A percentile compares a stretch with the other conserved stretches of the same genome.
Evolutionary conservation across 2,113 vertebrate genomes (phyloP).

Genomic region (Nicator chloris): DNA sequence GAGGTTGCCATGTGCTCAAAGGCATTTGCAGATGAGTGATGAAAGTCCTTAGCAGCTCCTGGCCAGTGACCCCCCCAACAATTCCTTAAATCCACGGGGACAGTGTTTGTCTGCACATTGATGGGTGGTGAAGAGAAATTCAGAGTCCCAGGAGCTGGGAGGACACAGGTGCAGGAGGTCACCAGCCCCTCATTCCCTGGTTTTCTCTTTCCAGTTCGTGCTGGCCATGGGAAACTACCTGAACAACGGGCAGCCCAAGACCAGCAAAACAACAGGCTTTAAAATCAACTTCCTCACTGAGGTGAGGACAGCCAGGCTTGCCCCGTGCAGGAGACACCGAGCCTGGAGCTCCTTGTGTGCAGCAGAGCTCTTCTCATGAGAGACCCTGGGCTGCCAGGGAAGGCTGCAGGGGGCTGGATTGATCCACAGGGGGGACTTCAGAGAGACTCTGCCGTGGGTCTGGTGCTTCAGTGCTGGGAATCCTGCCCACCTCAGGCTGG

Average conservation of each 20-base stretch:
- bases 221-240: slow-evolving; percentile 99
- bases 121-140: not conserved
- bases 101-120: not conserved
- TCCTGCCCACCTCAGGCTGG: not conserved
- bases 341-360: not conserved
- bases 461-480: too few relatives aligned
- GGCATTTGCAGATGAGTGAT: not conserved
- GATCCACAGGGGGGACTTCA: not conserved
- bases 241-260: slow-evolving; percentile 94
- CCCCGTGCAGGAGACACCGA: rapidly evolving
- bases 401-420: not conserved
- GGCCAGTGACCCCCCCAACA: not conserved
- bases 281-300: slow-evolving; percentile 98
- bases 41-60: not conserved
- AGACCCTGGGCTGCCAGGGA: rapidly evolving
- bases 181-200: not conserved
- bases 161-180: not conserved
- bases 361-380: rapidly evolving
- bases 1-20: not conserved
- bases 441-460: not conserved
- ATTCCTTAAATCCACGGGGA: not conserved
- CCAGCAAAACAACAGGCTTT: slow-evolving; percentile 90
- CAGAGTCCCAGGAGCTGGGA: not conserved
- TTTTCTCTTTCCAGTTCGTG: slow-evolving; percentile 83
- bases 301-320: slow-evolving; percentile 57